Conservation (phyloP, 2,888 invertebrate species). For the Patella depressa region DNA sequence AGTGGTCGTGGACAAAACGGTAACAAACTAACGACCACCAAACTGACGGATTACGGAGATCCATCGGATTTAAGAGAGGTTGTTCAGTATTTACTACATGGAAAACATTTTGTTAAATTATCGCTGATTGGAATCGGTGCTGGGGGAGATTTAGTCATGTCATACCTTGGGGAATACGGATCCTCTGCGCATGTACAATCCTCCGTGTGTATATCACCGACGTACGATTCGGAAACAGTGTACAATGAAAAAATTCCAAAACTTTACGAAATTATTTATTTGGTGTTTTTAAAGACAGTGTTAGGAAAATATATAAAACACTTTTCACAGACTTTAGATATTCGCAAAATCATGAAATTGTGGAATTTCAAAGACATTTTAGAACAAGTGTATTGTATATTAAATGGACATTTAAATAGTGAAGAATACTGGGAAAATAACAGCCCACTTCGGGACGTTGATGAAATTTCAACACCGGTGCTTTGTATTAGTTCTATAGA, state of each 20-base stretch:
- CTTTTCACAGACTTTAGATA: conserved; percentile 47
- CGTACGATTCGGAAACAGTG: conserved; percentile 34
- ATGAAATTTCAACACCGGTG: conserved; percentile 63
- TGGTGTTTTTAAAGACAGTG: conserved; percentile 48
- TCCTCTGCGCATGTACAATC: conserved; percentile 57
- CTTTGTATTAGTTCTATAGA: conserved; percentile 63
- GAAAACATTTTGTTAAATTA: conserved; percentile 49
- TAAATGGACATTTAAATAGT: conserved; percentile 44
- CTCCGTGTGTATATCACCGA: conserved; percentile 59
- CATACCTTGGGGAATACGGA: conserved; percentile 66
- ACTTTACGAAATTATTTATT: conserved; percentile 50
- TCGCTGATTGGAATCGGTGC: conserved; percentile 58
- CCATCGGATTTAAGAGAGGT: conserved; percentile 62
- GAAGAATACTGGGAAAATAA: conserved; percentile 65
- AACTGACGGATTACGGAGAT: conserved; percentile 59
- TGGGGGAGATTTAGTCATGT: conserved; percentile 58
- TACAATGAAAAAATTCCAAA: conserved; percentile 27
- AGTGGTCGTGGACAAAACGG: conserved; percentile 61
- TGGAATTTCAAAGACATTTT: conserved; percentile 51
- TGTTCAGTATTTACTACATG: conserved; percentile 53
- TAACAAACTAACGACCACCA: conserved; percentile 58
- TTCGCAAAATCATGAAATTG: conserved; percentile 43
- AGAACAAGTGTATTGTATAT: conserved; percentile 47
- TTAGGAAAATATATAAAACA: conserved; percentile 51
- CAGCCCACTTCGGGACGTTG: conserved; percentile 62